Conservation (phyloP, 2,797 vertebrate genomes). For the Helostoma temminkii region DNA sequence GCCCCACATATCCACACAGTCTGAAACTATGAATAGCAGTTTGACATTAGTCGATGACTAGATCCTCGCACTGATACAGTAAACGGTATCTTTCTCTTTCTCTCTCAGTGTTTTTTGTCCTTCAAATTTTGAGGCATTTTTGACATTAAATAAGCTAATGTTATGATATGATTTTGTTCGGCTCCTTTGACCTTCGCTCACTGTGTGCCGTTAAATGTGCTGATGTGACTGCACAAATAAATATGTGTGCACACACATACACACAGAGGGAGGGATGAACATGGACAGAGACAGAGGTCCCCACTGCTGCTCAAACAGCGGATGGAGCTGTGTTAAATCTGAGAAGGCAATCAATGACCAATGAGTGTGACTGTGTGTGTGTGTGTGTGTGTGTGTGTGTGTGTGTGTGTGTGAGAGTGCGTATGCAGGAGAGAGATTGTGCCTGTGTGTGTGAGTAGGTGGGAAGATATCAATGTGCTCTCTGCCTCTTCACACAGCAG, state of each 20-base stretch:
- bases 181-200: constrained; percentile 65
- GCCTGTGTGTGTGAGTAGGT: constrained; percentile 65
- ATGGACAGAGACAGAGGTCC: constrained; percentile 71
- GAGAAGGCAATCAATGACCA: constrained; percentile 86
- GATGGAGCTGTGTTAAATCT: constrained; percentile 83
- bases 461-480: constrained; percentile 89
- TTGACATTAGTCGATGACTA: constrained; percentile 48
- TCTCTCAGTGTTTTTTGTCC: neutral
- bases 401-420: constrained; percentile 24
- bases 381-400: constrained; percentile 55
- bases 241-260: constrained; percentile 21
- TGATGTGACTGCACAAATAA: constrained; percentile 49
- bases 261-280: constrained; percentile 43
- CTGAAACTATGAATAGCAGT: constrained; percentile 45
- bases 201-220: constrained; percentile 48
- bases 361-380: constrained; percentile 55
- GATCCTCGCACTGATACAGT: constrained; percentile 45
- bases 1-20: constrained; percentile 6
- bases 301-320: constrained; percentile 72
- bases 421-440: constrained; percentile 31
- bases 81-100: constrained; percentile 3
- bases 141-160: constrained; percentile 22
- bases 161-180: constrained; percentile 20
- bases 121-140: constrained; percentile 9
- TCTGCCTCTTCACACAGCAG: constrained; percentile 88